Base-by-base conservation (phyloP, 2,113 vertebrate species). In the Hypocryptadius cinnamomeus region DNA sequence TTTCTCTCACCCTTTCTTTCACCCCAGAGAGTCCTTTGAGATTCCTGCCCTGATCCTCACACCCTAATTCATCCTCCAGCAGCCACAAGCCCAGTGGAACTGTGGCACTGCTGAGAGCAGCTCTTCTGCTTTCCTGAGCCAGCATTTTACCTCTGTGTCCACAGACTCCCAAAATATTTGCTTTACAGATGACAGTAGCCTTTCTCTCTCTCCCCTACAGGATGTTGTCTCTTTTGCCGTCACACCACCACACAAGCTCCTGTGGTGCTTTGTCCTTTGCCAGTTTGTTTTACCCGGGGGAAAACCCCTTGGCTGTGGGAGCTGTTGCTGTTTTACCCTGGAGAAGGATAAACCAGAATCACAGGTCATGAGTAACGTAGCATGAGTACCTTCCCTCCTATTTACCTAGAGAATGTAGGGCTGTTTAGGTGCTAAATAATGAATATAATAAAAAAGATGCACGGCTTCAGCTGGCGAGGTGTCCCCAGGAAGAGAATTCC, bases 341-440 rank as follows among this genome's bases (percentile, higher is more conserved):
- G 18, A 56, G 82, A 78, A 90, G 57, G 70, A 33, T 35, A 73
- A 90, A 74, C 76, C 64, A 71, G 64, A 66, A 61, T 15, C 64
- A 14, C 51, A 40, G 81, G 70, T 56, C 68, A 23, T 5, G 54
- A 91, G 74, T 54, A 93, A 39, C 5, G 15, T 8, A 45, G 78
- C 18, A 0, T n/a, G 37, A 82, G 21, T 7, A 37, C 71, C 40
- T 89, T 69, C 61, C 60, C 64, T 94, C 77, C 40, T 80, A 8
- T 78, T 83, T 95, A 83, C 57, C 65, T 71, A 39, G 72, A 80
- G 68, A 90, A 80, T 5, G 30, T 63, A 66, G 40, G 57, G 72
- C 40, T 80, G 37, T 53, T 95, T 74, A 88, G 56, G 76, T 91
- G 69, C 51, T 95, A 93, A 95, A 94, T 92, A 94, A 94, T 86